Conservation (phyloP, 2,113 vertebrate genomes). For the Hassar affinis region DNA sequence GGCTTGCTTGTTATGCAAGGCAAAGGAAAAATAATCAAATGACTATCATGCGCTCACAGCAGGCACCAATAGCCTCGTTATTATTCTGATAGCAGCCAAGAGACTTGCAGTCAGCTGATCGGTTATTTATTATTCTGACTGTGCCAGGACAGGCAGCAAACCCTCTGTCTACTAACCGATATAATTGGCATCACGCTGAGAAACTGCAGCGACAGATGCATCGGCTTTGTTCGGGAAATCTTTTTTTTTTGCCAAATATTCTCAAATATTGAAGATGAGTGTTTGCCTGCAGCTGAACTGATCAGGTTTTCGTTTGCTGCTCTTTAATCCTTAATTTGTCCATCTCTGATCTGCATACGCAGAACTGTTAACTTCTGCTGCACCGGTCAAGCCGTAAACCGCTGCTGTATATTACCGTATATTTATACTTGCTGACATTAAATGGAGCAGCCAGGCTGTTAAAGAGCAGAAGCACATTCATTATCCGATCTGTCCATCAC, state of each 20-base stretch:
- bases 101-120: conserved; percentile 71
- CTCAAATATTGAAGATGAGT: neutral
- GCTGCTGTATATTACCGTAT: neutral
- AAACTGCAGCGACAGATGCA: conserved; percentile 69
- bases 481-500: neutral
- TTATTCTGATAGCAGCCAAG: conserved; percentile 73
- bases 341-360: neutral
- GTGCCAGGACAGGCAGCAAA: conserved; percentile 70
- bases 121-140: conserved; percentile 72
- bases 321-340: neutral
- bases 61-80: conserved; percentile 78
- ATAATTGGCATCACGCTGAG: conserved; percentile 80
- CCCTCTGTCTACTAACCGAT: conserved; percentile 74
- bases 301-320: conserved; percentile 11
- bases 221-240: conserved; percentile 42
- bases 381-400: neutral
- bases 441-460: neutral
- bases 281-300: neutral
- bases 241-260: neutral
- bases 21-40: conserved; percentile 64
- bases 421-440: neutral
- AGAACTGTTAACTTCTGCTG: neutral
- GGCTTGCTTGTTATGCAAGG: conserved; percentile 57
- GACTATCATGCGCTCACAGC: conserved; percentile 70
- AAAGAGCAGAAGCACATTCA: neutral